Evolutionary conservation across 1,140 invertebrate species (phyloP), one percentile per base, ranked within the genome.

Genomic region (Dufourea novaeangliae): DNA sequence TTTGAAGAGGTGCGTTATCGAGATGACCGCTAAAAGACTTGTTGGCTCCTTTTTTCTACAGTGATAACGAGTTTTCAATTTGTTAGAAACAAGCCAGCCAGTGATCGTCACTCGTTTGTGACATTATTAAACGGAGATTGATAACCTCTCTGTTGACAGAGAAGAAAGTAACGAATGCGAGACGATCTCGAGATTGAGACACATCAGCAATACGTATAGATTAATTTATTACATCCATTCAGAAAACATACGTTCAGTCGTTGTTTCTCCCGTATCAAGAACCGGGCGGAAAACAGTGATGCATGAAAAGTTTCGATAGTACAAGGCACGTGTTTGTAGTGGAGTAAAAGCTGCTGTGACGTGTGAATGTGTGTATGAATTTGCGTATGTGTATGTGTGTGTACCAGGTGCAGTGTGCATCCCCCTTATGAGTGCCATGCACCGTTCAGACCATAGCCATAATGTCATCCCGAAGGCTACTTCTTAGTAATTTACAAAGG

Each of bases 381-480:
- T 29, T 34, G 4, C n/a, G 37, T 6, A 25, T 25, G 44, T n/a
- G 44, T 69, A 34, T 57, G 70, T 72, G 63, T 79, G 54, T 73
- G 25, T 61, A 61, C 67, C 79, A 82, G 79, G 76, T 86, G 84
- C 84, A 86, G 70, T 71, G 78, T 86, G 72, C 67, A 79, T 73
- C 62, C 57, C 63, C 76, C 68, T 72, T 69, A 82, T 74, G 79
- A 74, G 54, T 72, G 71, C 70, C 80, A 57, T 77, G 59, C 79
- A 81, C 50, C 68, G 71, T 79, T 78, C 72, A 79, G 70, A 82
- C 44, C 50, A 72, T 82, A 73, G 68, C 84, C 72, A 52, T 86
- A 88, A 88, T 91, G 88, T 91, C 88, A 91, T 90, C 87, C 86
- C 84, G 88, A 89, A 90, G 88, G 89, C 89, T 90, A 82, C 82